Evolutionary conservation across 1,140 invertebrate genomes (phyloP).

Genomic region (Eumeta japonica): DNA sequence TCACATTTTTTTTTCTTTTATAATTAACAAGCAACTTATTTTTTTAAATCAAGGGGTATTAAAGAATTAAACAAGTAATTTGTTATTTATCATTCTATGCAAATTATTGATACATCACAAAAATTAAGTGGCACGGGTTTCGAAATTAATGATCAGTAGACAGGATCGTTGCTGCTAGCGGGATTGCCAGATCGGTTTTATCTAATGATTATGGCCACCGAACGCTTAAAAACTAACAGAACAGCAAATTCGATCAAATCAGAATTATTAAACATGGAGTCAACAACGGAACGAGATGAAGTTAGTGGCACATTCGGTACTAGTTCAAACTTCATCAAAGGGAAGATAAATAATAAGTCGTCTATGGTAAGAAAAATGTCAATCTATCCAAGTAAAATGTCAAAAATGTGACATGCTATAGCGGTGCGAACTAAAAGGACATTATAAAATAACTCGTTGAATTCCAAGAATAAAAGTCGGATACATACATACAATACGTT

Average conservation of each 20-base stretch:
- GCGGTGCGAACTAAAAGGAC: too few species aligned
- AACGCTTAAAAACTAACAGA: slow-evolving; percentile 14
- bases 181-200: slow-evolving; percentile 21
- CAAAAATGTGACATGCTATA: too few species aligned
- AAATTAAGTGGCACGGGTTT: slow-evolving; percentile 13
- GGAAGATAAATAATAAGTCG: neutral
- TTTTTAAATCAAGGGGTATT: too few species aligned
- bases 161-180: slow-evolving; percentile 17
- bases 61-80: too few species aligned
- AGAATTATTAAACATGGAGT: slow-evolving; percentile 13
- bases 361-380: slow-evolving; percentile 1
- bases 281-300: neutral
- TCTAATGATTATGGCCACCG: slow-evolving; percentile 31
- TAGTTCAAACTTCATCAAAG: neutral
- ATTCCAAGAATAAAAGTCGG: too few species aligned
- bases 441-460: too few species aligned
- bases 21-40: too few species aligned
- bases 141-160: slow-evolving; percentile 1
- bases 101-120: slow-evolving; percentile 4
- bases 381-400: too few species aligned
- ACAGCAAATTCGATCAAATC: slow-evolving; percentile 16
- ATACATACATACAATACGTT: too few species aligned
- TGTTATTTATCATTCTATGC: too few species aligned
- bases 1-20: too few species aligned
- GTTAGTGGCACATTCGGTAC: neutral